Evolutionary conservation across 2,797 vertebrate genomes (phyloP), one percentile per base, ranked within the genome.

Genomic region (Botia kubotai): DNA sequence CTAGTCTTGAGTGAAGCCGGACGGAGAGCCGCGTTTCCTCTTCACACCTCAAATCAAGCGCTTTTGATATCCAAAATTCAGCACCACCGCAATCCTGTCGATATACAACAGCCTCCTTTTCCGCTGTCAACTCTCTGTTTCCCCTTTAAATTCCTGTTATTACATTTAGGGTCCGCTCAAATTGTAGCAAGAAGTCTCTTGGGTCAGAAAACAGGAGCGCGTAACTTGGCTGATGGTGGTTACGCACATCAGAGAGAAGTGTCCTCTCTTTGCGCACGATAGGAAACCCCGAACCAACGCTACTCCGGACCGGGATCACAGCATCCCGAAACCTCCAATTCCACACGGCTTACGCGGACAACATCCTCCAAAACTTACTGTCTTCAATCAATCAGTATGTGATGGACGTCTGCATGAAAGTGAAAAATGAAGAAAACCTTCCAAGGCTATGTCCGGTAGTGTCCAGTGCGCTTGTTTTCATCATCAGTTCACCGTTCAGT

Each of bases 1-100:
- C 85, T 87, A 50, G 89, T 72, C 90, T 85, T 81, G 89, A 87
- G 86, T 88, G 90, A 89, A 84, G 83, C 87, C 86, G 86, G 90
- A 89, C 82, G 85, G 85, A 79, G 85, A 88, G 89, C 90, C 86
- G 81, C 84, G 88, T 87, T 88, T 71, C 81, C 83, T 86, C 84
- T 90, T 89, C 86, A 87, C 85, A 60, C 82, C 85, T 81, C 71
- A 80, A 86, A 82, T 85, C 85, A 90, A 86, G 87, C 78, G 74
- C 84, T 89, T 79, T 75, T 90, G 80, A 72, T 87, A 91, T 92
- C 91, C 92, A 90, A 81, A 80, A 77, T 53, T 72, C 76, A 71
- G n/a, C 72, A 69, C 74, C 74, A 70, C 79, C 58, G 76, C 84
- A 80, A 86, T 85, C 82, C 86, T 53, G 77, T 81, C n/a, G 65